These are phyloP conservation scores for Acleris laterana DNA, from an alignment of 2,888 invertebrate species.

Conservation along the genomic window DNA sequence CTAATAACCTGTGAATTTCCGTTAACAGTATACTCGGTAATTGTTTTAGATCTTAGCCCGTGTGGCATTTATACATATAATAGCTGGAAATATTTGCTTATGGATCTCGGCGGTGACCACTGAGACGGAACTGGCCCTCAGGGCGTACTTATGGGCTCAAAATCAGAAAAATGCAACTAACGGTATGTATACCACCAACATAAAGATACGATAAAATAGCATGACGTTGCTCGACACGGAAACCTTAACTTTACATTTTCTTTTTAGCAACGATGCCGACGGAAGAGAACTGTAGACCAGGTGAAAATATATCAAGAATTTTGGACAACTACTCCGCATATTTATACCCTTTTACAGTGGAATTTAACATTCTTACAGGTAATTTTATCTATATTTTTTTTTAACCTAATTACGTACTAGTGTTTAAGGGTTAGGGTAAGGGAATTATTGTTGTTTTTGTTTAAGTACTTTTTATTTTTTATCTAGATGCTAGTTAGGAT, in stretches of 20 bases:
- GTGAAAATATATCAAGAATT: not conserved
- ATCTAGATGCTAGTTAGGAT: too few relatives aligned
- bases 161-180: not conserved
- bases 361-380: conserved; percentile 87
- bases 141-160: conserved; percentile 7
- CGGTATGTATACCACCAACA: conserved; percentile 11
- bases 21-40: not conserved
- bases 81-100: conserved; percentile 86
- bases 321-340: conserved; percentile 56
- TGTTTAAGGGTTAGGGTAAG: too few relatives aligned
- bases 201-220: not conserved
- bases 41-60: conserved; percentile 29
- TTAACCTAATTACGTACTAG: too few relatives aligned
- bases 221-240: not conserved
- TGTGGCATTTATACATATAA: conserved; percentile 87
- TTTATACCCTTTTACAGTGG: conserved; percentile 87
- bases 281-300: conserved; percentile 7
- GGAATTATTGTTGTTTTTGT: too few relatives aligned
- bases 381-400: conserved; percentile 36
- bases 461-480: too few relatives aligned
- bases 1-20: too few relatives aligned
- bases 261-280: not conserved
- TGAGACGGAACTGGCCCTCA: conserved; percentile 56
- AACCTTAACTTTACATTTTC: not conserved
- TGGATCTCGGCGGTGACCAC: conserved; percentile 87